Conservation (phyloP, 2,888 invertebrate genomes). For the Orgyia antiqua region DNA sequence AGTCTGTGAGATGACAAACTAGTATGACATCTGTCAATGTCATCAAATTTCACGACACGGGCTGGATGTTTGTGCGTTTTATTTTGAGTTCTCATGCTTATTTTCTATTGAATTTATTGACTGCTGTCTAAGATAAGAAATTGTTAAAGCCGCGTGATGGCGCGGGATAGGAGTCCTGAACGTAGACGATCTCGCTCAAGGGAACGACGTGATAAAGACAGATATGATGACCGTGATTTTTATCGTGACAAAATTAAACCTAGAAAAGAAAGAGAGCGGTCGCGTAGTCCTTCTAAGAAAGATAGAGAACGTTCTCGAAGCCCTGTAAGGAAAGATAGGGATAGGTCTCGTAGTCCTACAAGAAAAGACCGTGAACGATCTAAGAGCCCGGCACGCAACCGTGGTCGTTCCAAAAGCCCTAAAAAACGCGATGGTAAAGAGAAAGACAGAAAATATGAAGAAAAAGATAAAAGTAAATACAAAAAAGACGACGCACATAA, state of each 20-base stretch:
- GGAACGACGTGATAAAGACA: slow-evolving; percentile 63
- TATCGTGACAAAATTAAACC: slow-evolving; percentile 62
- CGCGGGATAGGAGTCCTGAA: slow-evolving; percentile 60
- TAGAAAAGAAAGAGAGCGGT: slow-evolving; percentile 47
- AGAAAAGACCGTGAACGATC: slow-evolving; percentile 29
- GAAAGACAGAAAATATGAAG: slow-evolving; percentile 53
- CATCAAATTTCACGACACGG: too few relatives aligned
- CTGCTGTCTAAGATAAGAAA: too few relatives aligned
- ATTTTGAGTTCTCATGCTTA: too few relatives aligned
- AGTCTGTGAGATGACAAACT: too few relatives aligned
- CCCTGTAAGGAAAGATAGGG: slow-evolving; percentile 47
- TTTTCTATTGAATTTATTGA: too few relatives aligned
- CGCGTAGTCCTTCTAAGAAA: slow-evolving; percentile 44
- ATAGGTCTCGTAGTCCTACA: slow-evolving; percentile 39
- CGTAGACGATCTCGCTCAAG: slow-evolving; percentile 64
- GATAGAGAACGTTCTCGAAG: slow-evolving; percentile 52
- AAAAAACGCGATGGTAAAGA: slow-evolving; percentile 63
- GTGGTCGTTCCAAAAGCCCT: slow-evolving; percentile 55
- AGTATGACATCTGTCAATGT: too few relatives aligned
- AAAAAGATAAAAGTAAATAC: slow-evolving; percentile 59
- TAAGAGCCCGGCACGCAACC: slow-evolving; percentile 43
- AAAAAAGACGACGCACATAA: slow-evolving; percentile 50
- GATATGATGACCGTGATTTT: slow-evolving; percentile 61
- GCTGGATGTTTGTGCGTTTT: too few relatives aligned
- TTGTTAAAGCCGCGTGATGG: too few relatives aligned